phyloP scores from a whole-genome alignment of 2,113 vertebrate genomes.

The Tyrannus savana region DNA sequence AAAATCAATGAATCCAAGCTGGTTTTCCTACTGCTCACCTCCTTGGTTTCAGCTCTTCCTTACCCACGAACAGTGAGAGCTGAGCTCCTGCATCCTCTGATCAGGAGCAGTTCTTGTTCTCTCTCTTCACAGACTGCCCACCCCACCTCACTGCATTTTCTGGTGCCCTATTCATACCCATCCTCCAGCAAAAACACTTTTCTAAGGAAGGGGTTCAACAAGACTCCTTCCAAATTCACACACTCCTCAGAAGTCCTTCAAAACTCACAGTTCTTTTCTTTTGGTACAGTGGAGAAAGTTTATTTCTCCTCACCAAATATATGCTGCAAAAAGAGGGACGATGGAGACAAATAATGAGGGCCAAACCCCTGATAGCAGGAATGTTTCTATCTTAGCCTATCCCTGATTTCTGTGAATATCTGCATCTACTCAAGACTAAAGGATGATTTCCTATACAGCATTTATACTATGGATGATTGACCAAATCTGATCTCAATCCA shows the following conservation, averaged over 20 bases:
- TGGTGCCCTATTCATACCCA: neutral
- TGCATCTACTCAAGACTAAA: neutral
- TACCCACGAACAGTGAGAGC: neutral
- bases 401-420: neutral
- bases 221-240: neutral
- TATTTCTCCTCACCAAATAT: neutral
- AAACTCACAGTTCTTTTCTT: neutral
- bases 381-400: neutral
- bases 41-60: neutral
- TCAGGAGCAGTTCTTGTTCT: neutral
- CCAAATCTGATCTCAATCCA: neutral
- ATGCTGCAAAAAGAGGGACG: neutral
- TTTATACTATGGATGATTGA: neutral
- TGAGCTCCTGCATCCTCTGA: neutral
- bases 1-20: neutral
- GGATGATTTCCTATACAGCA: neutral
- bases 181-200: neutral
- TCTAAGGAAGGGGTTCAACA: neutral
- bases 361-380: neutral
- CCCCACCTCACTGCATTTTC: neutral
- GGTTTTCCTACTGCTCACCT: neutral
- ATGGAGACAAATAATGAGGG: neutral
- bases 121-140: neutral
- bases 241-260: neutral
- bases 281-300: neutral